phyloP scores from a whole-genome alignment of 53 echinoderm and acorn worm genomes.

The Glandiceps talaboti region DNA sequence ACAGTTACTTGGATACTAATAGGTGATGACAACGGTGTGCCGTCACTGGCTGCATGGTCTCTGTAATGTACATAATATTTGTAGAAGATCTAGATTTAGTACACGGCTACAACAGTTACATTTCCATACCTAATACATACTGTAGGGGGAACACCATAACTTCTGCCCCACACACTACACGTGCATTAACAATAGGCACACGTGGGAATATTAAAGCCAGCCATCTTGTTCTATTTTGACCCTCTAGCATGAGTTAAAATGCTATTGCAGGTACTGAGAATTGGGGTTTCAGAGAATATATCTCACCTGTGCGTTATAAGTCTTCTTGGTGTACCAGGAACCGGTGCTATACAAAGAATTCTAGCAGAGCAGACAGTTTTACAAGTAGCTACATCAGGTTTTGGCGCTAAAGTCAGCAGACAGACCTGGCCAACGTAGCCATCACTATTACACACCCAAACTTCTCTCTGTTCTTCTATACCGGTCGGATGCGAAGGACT shows the following conservation, averaged over 20 bases:
- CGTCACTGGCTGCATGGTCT: neutral
- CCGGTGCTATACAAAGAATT: slow-evolving; percentile 88
- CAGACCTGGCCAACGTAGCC: slow-evolving; percentile 98
- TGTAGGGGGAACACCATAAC: too few species aligned
- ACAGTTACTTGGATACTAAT: slow-evolving; percentile 17
- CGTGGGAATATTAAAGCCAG: too few species aligned
- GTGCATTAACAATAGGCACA: too few species aligned
- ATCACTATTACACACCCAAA: slow-evolving; percentile 98
- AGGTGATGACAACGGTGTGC: slow-evolving; percentile 19
- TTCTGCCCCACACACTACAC: too few species aligned
- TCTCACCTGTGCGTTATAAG: too few species aligned
- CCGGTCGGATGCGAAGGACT: slow-evolving; percentile 72
- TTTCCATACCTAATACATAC: too few species aligned
- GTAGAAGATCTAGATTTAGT: too few species aligned
- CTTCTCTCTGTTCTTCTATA: slow-evolving; percentile 79
- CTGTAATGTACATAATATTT: neutral
- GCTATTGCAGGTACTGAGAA: too few species aligned
- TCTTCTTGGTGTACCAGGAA: slow-evolving; percentile 41
- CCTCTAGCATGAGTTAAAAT: too few species aligned
- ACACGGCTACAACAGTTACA: too few species aligned
- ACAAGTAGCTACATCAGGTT: slow-evolving; percentile 86
- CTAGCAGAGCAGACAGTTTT: slow-evolving; percentile 90
- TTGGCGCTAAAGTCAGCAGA: slow-evolving; percentile 72
- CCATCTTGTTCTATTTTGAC: too few species aligned
- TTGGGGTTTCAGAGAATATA: too few species aligned